These are phyloP conservation scores for Scaptodrosophila lebanonensis DNA, from an alignment of 1,140 invertebrate species.

Conservation along the genomic window DNA sequence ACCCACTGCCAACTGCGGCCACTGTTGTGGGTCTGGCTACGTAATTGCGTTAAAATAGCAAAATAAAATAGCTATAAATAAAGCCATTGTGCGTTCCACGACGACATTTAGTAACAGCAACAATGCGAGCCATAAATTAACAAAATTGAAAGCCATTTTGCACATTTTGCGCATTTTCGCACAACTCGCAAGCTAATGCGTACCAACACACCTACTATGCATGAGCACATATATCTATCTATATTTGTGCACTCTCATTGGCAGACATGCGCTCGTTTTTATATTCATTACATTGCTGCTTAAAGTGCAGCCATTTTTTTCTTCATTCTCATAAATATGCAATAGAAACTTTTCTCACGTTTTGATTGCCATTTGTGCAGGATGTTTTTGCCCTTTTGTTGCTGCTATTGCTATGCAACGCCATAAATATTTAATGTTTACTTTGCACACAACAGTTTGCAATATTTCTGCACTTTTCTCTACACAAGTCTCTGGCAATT, in stretches of 20 bases:
- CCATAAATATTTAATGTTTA: conserved; percentile 72
- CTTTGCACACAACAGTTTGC: conserved; percentile 18
- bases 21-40: conserved; percentile 10
- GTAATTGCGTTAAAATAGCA: conserved; percentile 64
- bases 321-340: conserved; percentile 58
- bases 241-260: too few relatives aligned
- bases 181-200: conserved; percentile 14
- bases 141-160: conserved; percentile 61
- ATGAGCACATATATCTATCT: conserved; percentile 1
- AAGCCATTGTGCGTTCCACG: conserved; percentile 41
- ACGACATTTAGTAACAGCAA: conserved; percentile 27
- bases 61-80: conserved; percentile 69
- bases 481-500: conserved; percentile 14
- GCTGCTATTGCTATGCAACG: conserved; percentile 32
- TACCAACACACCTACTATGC: neutral
- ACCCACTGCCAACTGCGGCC: too few relatives aligned
- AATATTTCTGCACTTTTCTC: conserved; percentile 12
- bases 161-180: conserved; percentile 31
- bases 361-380: conserved; percentile 72
- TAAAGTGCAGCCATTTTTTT: too few relatives aligned
- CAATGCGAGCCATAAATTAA: conserved; percentile 64
- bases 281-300: conserved; percentile 53
- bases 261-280: conserved; percentile 43
- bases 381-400: neutral
- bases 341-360: conserved; percentile 75